Conservation (phyloP, 2,888 invertebrate species). For the Dione juno region DNA sequence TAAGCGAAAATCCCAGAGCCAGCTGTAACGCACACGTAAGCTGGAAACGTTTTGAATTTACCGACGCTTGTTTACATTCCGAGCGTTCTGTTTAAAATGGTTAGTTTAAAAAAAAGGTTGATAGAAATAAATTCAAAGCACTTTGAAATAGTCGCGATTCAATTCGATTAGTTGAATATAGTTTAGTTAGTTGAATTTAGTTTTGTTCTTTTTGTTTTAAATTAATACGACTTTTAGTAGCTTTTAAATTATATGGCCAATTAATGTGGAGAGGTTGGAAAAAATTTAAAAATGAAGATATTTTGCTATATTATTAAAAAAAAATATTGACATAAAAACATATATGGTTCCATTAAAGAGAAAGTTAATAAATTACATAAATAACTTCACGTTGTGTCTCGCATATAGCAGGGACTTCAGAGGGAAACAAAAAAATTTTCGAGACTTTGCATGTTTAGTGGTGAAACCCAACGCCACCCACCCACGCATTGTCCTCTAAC, state of each 20-base stretch:
- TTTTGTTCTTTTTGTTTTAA: background rate
- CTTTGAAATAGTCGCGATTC: background rate
- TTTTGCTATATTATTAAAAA: too few species aligned
- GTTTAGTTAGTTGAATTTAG: too few species aligned
- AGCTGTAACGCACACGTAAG: slow-evolving; percentile 2
- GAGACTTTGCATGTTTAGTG: too few species aligned
- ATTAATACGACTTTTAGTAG: background rate
- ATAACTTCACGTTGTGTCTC: too few species aligned
- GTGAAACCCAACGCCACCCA: too few species aligned
- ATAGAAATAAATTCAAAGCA: background rate
- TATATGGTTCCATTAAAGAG: too few species aligned
- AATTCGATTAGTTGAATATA: background rate
- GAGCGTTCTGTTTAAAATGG: slow-evolving; percentile 6
- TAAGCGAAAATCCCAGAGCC: background rate
- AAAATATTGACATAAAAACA: too few species aligned
- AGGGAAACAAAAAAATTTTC: too few species aligned
- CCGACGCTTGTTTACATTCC: slow-evolving; percentile 9
- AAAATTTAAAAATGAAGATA: too few species aligned
- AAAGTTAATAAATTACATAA: too few species aligned
- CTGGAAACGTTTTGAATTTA: background rate
- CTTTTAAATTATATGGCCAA: background rate
- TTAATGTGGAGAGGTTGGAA: background rate
- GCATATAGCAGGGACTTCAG: too few species aligned
- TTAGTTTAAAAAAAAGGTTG: slow-evolving; percentile 3
- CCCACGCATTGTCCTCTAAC: too few species aligned